These are phyloP conservation scores for Danio albolineatus DNA, from an alignment of 2,797 vertebrate genomes.

Conservation along the genomic window DNA sequence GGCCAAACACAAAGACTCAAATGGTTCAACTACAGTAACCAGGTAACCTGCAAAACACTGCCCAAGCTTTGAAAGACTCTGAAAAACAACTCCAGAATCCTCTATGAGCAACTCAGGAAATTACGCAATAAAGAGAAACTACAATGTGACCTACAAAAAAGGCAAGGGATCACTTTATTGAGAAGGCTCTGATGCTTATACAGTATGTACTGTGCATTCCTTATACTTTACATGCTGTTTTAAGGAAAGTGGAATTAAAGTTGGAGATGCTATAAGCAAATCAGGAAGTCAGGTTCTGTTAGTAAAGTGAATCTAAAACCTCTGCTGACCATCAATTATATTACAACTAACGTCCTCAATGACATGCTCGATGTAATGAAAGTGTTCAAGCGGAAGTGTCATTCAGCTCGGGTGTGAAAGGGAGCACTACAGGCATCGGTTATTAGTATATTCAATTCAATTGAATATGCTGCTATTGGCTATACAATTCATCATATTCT, in stretches of 20 bases:
- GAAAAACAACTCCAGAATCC: conserved; percentile 48
- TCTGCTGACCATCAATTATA: background rate
- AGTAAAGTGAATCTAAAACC: background rate
- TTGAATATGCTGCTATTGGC: background rate
- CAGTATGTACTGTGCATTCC: background rate
- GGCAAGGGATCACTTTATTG: background rate
- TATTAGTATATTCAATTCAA: too few species aligned
- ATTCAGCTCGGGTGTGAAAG: background rate
- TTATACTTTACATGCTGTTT: too few species aligned
- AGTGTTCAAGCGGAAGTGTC: background rate
- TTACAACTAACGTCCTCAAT: background rate
- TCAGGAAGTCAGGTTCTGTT: background rate
- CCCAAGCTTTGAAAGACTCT: conserved; percentile 62
- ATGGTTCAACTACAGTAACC: conserved; percentile 63
- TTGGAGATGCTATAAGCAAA: conserved; percentile 6
- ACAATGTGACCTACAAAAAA: background rate
- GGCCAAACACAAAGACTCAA: conserved; percentile 56
- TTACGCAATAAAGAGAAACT: conserved; percentile 25
- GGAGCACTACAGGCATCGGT: background rate
- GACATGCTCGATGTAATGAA: background rate
- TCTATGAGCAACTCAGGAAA: conserved; percentile 41
- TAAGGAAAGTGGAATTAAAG: background rate
- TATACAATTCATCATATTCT: background rate
- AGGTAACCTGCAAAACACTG: conserved; percentile 73
- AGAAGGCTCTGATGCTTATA: background rate